Evolutionary conservation across 2,797 vertebrate genomes (phyloP), one percentile per base, ranked within the genome.

Genomic region (Hipposideros larvatus): DNA sequence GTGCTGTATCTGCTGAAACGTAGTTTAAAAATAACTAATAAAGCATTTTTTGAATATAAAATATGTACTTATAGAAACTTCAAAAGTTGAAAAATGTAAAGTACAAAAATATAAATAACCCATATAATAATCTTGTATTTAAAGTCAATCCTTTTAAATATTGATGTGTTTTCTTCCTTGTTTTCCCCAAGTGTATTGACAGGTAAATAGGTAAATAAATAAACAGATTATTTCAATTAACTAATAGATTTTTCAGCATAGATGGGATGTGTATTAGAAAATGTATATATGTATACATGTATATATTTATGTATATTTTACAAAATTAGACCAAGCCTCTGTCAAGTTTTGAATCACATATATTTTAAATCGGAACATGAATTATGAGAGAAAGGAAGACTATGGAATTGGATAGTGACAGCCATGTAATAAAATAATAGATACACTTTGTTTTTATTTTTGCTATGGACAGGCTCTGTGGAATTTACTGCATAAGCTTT

Each of bases 401-500:
- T 74, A 22, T 57, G 68, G n/a, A 65, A 51, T 9, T 74, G 43
- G 11, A 19, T 73, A 84, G 24, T 57, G 31, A 66, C 34, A 92
- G 66, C 1, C 14, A 77, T 68, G 66, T 65, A 88, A 82, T 75
- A 70, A 88, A 94, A 92, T 73, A n/a, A 65, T 22, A 71, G 37
- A 53, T 90, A 71, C 4, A 7, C 53, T 79, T 94, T 94, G 34
- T 86, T 68, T 87, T 88, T 24, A 87, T 65, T 18, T n/a, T 84
- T 92, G 51, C 11, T 84, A 14, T 92, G 37, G 18, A 16, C 48
- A 78, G 31, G 6, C 43, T 84, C 73, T 37, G 46, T 31, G 8
- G 16, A 90, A 85, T 90, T 94, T 88, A 90, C 31, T 90, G 14
- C n/a, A 24, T 77, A 77, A 75, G 11, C 65, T 77, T 15, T 91